Evolutionary conservation across 2,797 vertebrate genomes (phyloP), one percentile per base, ranked within the genome.

Genomic region (Melanotaenia pygmaea): DNA sequence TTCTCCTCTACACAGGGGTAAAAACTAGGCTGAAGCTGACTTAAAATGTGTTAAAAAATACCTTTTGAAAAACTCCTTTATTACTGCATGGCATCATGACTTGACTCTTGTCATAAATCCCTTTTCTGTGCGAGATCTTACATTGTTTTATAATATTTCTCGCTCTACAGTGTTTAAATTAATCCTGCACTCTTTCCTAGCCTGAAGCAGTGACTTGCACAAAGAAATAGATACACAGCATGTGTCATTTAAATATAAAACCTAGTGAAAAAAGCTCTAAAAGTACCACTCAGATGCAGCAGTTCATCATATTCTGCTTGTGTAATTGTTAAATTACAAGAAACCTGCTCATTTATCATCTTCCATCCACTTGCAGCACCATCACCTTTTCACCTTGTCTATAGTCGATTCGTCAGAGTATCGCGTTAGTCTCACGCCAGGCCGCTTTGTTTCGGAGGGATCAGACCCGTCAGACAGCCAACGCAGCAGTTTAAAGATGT

Each of bases 401-500:
- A 50, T 12, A 76, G 56, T 70, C 3, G 14, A 69, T 75, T 75
- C 38, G 51, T 87, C 77, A 79, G 74, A 67, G 74, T 78, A 67
- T 81, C 34, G 47, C 64, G 64, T 77, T 69, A 60, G 74, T 74
- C 77, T 67, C 76, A 45, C 67, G 24, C 80, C 78, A 81, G 70
- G 73, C 72, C 0, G 6, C 38, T 83, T 86, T 84, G 74, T 86
- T 88, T 86, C 22, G 61, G 66, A 61, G 45, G 65, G 68, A 82
- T 76, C 77, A 86, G 80, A 72, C 72, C 69, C 62, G 81, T 82
- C 80, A 82, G 81, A 82, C 73, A 86, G 80, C 83, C 70, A 47
- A 61, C 69, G 50, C 87, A 86, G 89, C 86, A 85, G 40, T 88
- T 90, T 90, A 45, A 71, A 85, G 61, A 73, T 59, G 37, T 70